Percentiles rank a stretch among this genome's conserved stretches.
These are phyloP conservation scores for Lathamus discolor DNA, from an alignment of 2,113 vertebrate species.

Conservation along the genomic window DNA sequence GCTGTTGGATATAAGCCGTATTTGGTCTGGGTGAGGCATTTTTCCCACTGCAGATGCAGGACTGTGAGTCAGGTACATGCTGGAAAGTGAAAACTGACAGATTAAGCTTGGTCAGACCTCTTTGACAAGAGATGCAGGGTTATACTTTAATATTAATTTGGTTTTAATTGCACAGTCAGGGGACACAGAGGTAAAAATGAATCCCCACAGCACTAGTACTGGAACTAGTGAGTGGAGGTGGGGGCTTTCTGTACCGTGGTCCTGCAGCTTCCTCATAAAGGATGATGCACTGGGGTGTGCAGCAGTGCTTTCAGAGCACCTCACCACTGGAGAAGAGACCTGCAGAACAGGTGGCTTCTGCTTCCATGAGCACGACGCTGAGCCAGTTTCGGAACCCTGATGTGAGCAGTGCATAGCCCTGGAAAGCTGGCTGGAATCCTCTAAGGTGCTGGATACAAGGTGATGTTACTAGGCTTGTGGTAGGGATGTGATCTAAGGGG, in stretches of 20 bases:
- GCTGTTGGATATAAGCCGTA: background rate
- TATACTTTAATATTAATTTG: background rate
- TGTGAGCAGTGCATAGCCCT: background rate
- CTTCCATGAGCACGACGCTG: rapidly evolving
- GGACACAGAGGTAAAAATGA: background rate
- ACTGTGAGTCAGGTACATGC: background rate
- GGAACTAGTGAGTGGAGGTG: background rate
- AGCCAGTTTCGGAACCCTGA: rapidly evolving
- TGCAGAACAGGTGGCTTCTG: background rate
- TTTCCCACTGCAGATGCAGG: background rate
- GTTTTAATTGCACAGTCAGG: background rate
- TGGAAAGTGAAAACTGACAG: background rate
- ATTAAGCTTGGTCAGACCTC: background rate
- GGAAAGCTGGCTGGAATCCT: background rate
- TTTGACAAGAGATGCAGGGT: background rate
- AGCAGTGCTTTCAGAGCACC: background rate
- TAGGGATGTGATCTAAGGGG: background rate
- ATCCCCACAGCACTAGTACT: background rate
- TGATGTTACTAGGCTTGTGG: background rate
- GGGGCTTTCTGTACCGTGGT: background rate
- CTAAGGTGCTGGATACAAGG: no score
- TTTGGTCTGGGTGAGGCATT: background rate
- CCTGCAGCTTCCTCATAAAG: background rate
- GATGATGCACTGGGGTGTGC: background rate
- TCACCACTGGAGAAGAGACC: background rate